Conservation (phyloP, 2,797 vertebrate genomes). For the Okamejei kenojei region DNA sequence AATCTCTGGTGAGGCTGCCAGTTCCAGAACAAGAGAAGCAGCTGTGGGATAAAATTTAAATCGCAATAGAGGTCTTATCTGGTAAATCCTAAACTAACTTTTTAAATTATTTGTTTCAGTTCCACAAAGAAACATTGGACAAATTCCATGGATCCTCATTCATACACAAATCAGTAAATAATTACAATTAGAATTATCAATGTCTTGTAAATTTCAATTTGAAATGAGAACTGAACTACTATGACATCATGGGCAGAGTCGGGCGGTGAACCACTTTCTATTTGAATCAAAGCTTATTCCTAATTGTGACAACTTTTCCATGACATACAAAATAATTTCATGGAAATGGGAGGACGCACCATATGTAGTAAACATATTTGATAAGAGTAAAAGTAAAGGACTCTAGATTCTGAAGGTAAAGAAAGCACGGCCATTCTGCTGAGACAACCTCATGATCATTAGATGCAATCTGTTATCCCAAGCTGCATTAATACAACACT, state of each 20-base stretch:
- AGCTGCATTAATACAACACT: neutral
- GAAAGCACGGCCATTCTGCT: neutral
- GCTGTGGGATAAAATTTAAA: neutral
- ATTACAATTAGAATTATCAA: neutral
- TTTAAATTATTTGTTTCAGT: neutral
- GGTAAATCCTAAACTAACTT: neutral
- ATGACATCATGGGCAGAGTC: neutral
- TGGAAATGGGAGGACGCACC: neutral
- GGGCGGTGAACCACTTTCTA: neutral
- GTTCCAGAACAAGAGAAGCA: neutral
- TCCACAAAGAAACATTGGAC: neutral
- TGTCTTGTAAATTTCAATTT: neutral
- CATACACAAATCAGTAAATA: neutral
- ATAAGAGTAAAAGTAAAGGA: neutral
- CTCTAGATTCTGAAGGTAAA: neutral
- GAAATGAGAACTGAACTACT: neutral
- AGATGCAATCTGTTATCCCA: neutral
- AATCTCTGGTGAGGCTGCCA: neutral
- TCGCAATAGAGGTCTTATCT: neutral
- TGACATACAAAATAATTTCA: neutral
- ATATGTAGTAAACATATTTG: neutral
- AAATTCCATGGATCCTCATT: neutral
- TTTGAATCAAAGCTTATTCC: neutral
- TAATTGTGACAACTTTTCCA: neutral
- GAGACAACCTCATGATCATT: neutral